Conservation (phyloP, 2,888 invertebrate species). For the Megalurothrips usitatus region DNA sequence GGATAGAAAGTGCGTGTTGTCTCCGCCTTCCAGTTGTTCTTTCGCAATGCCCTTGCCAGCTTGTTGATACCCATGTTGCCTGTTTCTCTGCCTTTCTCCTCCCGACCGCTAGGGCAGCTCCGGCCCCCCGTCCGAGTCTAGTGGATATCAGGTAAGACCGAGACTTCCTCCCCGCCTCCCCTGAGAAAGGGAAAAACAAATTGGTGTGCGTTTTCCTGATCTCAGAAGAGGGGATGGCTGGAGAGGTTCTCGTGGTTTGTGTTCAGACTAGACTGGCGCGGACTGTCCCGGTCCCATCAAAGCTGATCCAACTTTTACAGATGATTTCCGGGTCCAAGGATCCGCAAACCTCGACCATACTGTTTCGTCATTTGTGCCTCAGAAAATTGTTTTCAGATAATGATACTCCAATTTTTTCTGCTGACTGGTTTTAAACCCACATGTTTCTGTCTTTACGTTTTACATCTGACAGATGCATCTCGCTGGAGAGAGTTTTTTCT, state of each 20-base stretch:
- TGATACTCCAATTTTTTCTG: not conserved
- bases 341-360: not conserved
- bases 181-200: too few species aligned
- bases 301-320: not conserved
- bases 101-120: not conserved
- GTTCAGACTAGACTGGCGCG: not conserved
- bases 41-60: not conserved
- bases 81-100: not conserved
- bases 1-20: too few species aligned
- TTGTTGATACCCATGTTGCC: not conserved
- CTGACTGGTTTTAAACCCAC: not conserved
- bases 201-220: too few species aligned
- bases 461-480: not conserved
- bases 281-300: not conserved
- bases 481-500: not conserved
- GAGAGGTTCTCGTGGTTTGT: not conserved
- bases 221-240: not conserved
- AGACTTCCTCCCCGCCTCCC: not conserved
- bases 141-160: constrained; percentile 12
- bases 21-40: not conserved
- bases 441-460: not conserved
- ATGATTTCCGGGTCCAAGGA: not conserved
- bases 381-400: too few species aligned
- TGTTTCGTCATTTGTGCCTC: not conserved
- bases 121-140: not conserved